Conservation (phyloP, 1,140 invertebrate species). For the roundworm (Caenorhabditis elegans) region DNA sequence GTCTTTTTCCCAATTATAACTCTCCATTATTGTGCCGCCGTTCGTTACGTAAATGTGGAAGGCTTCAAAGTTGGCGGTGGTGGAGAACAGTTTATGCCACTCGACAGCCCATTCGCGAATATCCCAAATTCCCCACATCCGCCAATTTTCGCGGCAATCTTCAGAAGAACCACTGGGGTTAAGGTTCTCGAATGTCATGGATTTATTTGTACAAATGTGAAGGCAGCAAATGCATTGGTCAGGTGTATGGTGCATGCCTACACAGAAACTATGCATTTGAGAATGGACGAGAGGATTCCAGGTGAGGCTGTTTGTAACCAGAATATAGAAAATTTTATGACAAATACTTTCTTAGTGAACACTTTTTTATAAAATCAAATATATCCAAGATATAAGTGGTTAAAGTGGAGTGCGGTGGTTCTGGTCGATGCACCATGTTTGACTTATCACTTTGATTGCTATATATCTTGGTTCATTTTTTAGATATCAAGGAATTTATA, state of each 20-base stretch:
- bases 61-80: conserved; percentile 67
- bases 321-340: background rate
- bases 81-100: conserved; percentile 84
- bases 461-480: too few relatives aligned
- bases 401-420: too few relatives aligned
- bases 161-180: conserved; percentile 91
- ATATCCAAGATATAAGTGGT: too few relatives aligned
- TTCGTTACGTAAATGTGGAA: conserved; percentile 77
- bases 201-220: conserved; percentile 81
- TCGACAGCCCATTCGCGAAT: conserved; percentile 91
- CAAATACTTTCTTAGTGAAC: too few relatives aligned
- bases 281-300: conserved; percentile 61
- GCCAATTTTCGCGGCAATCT: conserved; percentile 92
- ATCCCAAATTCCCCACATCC: conserved; percentile 80
- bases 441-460: too few relatives aligned
- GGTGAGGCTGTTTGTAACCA: background rate
- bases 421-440: too few relatives aligned
- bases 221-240: conserved; percentile 64
- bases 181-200: conserved; percentile 97
- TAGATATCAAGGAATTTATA: too few relatives aligned
- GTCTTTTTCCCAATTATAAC: conserved; percentile 95
- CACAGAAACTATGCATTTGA: conserved; percentile 62
- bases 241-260: conserved; percentile 65
- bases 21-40: conserved; percentile 94
- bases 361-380: too few relatives aligned